A percentile compares a stretch with the other conserved stretches of the same genome.
phyloP scores from a whole-genome alignment of 2,888 invertebrate genomes.

The Clusia tigrina region DNA sequence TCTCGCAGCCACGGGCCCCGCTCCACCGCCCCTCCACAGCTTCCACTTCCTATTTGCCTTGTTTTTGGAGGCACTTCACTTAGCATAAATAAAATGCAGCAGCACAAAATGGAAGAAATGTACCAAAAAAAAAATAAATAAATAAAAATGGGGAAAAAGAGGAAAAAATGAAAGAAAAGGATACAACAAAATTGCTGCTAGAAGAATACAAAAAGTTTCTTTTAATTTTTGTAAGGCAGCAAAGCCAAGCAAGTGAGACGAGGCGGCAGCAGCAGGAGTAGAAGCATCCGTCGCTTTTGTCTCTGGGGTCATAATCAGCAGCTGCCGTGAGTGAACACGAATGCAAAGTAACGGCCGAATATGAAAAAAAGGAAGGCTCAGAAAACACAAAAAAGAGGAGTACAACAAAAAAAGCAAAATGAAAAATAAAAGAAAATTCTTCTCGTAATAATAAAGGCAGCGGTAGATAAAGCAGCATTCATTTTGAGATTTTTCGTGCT shows the following conservation, averaged over 20 bases:
- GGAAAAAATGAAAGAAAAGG: not conserved
- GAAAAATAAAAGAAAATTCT: not conserved
- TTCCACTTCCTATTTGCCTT: not conserved
- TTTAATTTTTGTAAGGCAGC: not conserved
- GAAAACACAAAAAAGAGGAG: not conserved
- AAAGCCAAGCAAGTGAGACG: not conserved
- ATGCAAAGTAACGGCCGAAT: not conserved
- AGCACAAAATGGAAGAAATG: not conserved
- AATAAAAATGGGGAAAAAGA: not conserved
- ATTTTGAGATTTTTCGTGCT: constrained; percentile 1
- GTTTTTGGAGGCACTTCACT: not conserved
- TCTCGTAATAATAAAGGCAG: not conserved
- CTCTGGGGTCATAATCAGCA: constrained; percentile 8
- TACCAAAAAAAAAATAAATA: not conserved
- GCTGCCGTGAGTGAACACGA: constrained; percentile 7
- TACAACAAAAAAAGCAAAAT: not conserved
- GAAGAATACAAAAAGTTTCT: not conserved
- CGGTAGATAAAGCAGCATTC: constrained; percentile 1
- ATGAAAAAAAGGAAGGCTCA: not conserved
- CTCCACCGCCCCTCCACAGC: not conserved
- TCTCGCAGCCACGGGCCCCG: not conserved
- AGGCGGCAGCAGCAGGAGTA: not conserved
- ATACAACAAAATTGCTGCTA: not conserved
- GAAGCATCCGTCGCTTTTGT: not conserved
- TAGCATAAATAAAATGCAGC: not conserved